These are phyloP conservation scores for Phymanthus crucifer DNA, from an alignment of 92 coral and sea anemone genomes.

Conservation along the genomic window DNA sequence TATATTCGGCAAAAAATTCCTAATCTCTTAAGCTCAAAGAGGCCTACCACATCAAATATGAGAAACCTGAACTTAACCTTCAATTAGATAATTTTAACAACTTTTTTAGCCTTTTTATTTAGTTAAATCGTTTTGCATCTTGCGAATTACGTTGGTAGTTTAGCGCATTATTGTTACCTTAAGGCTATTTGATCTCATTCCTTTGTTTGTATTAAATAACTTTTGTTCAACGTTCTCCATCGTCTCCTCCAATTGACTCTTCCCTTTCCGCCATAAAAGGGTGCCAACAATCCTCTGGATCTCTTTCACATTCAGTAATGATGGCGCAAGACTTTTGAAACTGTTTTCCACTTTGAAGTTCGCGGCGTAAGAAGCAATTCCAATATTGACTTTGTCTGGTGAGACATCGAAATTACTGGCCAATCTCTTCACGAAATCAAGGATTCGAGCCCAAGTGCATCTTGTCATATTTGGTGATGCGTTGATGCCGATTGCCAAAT, in stretches of 20 bases:
- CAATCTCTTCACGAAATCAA: conserved; percentile 17
- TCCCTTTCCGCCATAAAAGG: conserved; percentile 32
- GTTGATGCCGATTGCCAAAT: conserved; percentile 29
- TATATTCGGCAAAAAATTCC: too few species aligned
- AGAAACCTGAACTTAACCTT: too few species aligned
- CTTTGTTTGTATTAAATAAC: conserved; percentile 56
- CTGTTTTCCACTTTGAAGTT: conserved; percentile 38
- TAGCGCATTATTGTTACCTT: conserved; percentile 44
- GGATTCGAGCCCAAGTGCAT: conserved; percentile 33
- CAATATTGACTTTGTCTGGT: conserved; percentile 50
- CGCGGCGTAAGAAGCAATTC: conserved; percentile 39
- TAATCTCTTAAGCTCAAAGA: too few species aligned
- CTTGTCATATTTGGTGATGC: conserved; percentile 25
- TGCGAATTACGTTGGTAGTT: too few species aligned
- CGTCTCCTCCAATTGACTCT: conserved; percentile 53
- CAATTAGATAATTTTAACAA: too few species aligned
- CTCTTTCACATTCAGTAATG: conserved; percentile 31
- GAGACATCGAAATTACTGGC: conserved; percentile 42
- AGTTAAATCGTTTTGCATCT: too few species aligned
- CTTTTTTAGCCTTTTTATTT: too few species aligned
- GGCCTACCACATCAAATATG: too few species aligned
- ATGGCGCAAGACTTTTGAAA: conserved; percentile 35
- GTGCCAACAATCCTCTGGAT: conserved; percentile 32
- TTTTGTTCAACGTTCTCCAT: conserved; percentile 46
- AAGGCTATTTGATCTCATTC: conserved; percentile 60